These are phyloP conservation scores for Cyanocitta stelleri DNA, from an alignment of 2,113 vertebrate genomes.

Conservation along the genomic window DNA sequence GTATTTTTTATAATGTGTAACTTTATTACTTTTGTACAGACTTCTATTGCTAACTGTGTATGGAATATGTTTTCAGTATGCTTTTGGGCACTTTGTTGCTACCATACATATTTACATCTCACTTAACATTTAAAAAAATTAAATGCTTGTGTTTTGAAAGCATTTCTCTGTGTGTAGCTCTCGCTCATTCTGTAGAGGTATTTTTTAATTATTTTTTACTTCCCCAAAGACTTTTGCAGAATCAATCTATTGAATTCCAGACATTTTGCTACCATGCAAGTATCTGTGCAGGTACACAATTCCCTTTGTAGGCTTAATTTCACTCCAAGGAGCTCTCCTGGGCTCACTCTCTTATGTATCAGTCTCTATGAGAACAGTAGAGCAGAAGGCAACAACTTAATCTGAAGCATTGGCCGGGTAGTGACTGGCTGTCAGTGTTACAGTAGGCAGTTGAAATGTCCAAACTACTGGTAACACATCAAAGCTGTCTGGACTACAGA, in stretches of 20 bases:
- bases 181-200: conserved; percentile 4
- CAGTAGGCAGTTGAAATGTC: conserved; percentile 16
- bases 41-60: conserved; percentile 56
- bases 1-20: conserved; percentile 38
- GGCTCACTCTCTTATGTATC: conserved; percentile 39
- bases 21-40: conserved; percentile 61
- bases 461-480: neutral
- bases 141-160: conserved; percentile 66
- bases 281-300: neutral
- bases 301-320: conserved; percentile 44
- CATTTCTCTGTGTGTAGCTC: conserved; percentile 54
- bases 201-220: neutral
- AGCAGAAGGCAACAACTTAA: conserved; percentile 63
- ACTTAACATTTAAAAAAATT: conserved; percentile 60
- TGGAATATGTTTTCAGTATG: conserved; percentile 57
- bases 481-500: neutral
- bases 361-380: conserved; percentile 50
- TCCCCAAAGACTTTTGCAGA: neutral
- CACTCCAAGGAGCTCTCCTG: conserved; percentile 36
- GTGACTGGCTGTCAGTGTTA: conserved; percentile 24
- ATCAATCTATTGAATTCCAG: neutral
- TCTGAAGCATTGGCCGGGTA: conserved; percentile 45
- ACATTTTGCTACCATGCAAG: neutral
- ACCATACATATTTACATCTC: conserved; percentile 53
- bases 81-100: conserved; percentile 50